Percentiles rank a stretch among this genome's conserved stretches.
Evolutionary conservation across 2,113 vertebrate species (phyloP).

Genomic region (Leucoraja erinaceus): DNA sequence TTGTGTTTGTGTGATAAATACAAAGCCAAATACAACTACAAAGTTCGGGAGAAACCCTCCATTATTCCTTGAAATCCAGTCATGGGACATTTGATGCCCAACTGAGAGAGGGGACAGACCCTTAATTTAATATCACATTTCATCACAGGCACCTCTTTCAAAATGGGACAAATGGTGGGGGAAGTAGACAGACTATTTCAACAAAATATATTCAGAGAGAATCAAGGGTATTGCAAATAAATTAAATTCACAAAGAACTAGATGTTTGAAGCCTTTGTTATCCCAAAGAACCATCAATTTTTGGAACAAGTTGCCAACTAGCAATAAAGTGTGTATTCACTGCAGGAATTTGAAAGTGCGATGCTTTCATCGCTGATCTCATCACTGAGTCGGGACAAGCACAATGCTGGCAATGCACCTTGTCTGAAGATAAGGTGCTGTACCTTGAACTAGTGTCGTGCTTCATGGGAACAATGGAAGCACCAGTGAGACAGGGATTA

Average conservation of each 20-base stretch:
- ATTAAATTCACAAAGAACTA: background rate
- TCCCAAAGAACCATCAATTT: background rate
- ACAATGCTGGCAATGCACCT: background rate
- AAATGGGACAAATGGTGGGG: too few species aligned
- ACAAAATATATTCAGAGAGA: background rate
- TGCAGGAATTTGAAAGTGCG: background rate
- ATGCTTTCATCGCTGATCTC: background rate
- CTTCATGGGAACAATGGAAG: background rate
- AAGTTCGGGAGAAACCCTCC: too few species aligned
- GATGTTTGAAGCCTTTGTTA: background rate
- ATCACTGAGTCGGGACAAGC: background rate
- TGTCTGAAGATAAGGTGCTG: too few species aligned
- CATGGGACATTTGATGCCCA: too few species aligned
- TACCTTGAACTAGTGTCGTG: too few species aligned
- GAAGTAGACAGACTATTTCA: background rate
- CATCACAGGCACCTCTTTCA: too few species aligned
- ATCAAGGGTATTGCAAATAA: background rate
- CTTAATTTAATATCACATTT: too few species aligned
- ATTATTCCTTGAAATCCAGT: too few species aligned
- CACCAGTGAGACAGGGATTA: background rate
- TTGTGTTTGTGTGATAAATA: too few species aligned
- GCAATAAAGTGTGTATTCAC: background rate
- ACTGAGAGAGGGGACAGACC: too few species aligned
- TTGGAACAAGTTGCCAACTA: background rate
- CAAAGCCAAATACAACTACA: too few species aligned